These are phyloP conservation scores for Mesaphorura yosii DNA, from an alignment of 1,140 invertebrate genomes.

Conservation along the genomic window DNA sequence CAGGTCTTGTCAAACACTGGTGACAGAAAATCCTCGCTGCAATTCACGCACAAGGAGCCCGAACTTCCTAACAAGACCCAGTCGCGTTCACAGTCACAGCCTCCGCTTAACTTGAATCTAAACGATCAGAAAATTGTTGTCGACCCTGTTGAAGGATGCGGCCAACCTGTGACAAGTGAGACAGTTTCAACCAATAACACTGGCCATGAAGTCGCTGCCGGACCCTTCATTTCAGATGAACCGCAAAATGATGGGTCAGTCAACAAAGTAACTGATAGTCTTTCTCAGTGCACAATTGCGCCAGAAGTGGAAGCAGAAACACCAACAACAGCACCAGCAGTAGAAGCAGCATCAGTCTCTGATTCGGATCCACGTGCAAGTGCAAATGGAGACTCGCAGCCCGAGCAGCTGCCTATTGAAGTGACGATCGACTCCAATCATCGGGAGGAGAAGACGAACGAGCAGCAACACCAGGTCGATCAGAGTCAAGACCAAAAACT, in stretches of 20 bases:
- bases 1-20: slow-evolving; percentile 24
- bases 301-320: slow-evolving; percentile 26
- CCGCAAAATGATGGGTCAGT: neutral
- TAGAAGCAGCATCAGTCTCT: slow-evolving; percentile 18
- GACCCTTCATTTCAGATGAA: neutral
- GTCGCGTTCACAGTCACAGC: too few relatives aligned
- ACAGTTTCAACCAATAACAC: too few relatives aligned
- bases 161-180: too few relatives aligned
- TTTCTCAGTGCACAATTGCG: slow-evolving; percentile 11
- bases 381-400: neutral
- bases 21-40: slow-evolving; percentile 3
- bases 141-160: too few relatives aligned
- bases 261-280: neutral
- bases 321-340: slow-evolving; percentile 18
- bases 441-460: neutral
- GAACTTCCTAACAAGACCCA: too few relatives aligned
- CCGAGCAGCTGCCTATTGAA: neutral
- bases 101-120: too few relatives aligned
- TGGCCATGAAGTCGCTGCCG: too few relatives aligned
- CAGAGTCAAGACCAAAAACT: neutral
- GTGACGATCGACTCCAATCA: neutral
- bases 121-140: too few relatives aligned
- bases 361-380: too few relatives aligned
- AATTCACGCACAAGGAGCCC: too few relatives aligned
- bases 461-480: neutral